Conservation (phyloP, 2,113 vertebrate genomes). For the Plecotus auritus region DNA sequence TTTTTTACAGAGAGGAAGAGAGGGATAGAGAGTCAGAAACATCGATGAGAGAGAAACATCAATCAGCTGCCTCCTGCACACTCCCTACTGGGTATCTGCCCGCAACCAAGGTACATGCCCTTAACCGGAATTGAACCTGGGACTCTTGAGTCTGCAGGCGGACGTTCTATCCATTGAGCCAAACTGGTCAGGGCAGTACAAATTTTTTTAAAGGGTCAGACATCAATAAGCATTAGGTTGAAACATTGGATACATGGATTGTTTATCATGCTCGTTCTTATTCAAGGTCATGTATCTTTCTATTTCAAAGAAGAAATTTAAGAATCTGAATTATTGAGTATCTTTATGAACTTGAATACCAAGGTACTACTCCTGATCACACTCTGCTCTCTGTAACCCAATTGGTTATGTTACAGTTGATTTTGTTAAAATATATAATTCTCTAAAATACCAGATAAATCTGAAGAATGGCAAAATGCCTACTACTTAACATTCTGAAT, state of each 20-base stretch:
- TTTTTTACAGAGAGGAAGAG: too few species aligned
- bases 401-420: slow-evolving; percentile 49
- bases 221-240: slow-evolving; percentile 52
- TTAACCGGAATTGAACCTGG: too few species aligned
- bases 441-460: slow-evolving; percentile 66
- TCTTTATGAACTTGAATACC: slow-evolving; percentile 23
- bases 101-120: too few species aligned
- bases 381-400: slow-evolving; percentile 19
- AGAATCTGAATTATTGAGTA: neutral
- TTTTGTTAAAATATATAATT: slow-evolving; percentile 66
- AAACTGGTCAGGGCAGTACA: too few species aligned
- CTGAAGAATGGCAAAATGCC: slow-evolving; percentile 63
- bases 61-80: too few species aligned
- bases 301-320: slow-evolving; percentile 66
- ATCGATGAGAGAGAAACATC: too few species aligned
- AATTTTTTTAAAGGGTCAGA: slow-evolving; percentile 56
- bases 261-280: slow-evolving; percentile 40
- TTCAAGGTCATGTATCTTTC: neutral
- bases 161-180: too few species aligned
- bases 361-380: neutral
- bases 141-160: too few species aligned
- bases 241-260: slow-evolving; percentile 63
- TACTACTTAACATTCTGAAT: slow-evolving; percentile 51
- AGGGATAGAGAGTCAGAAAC: too few species aligned
- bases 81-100: too few species aligned